Conservation (phyloP, 2,113 vertebrate species). For the Pelecanus crispus region DNA sequence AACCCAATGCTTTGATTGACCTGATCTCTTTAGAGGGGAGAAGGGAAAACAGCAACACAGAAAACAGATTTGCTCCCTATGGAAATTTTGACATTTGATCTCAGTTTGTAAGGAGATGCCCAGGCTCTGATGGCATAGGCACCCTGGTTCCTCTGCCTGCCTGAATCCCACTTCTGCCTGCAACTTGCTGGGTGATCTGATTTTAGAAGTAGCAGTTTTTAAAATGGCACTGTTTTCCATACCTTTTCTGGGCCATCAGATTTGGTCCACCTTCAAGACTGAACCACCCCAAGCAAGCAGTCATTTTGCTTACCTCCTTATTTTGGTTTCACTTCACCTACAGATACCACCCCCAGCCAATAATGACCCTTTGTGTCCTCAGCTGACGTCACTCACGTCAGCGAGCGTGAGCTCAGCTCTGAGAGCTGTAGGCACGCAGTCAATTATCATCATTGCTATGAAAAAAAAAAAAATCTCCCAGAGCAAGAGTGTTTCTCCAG, state of each 20-base stretch:
- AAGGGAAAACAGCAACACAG: neutral
- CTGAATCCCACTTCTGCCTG: neutral
- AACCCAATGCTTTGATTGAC: neutral
- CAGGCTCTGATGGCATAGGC: neutral
- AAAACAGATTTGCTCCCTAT: neutral
- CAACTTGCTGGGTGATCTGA: neutral
- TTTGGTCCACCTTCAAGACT: neutral
- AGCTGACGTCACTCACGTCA: rapidly evolving
- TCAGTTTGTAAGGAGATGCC: neutral
- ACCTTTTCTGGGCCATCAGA: neutral
- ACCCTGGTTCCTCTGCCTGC: rapidly evolving
- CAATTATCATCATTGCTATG: neutral
- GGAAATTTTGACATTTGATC: neutral
- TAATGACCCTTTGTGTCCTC: neutral
- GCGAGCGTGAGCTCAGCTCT: neutral
- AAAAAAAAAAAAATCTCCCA: neutral
- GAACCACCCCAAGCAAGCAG: neutral
- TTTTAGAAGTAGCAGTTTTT: neutral
- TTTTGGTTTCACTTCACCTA: neutral
- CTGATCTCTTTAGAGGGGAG: neutral
- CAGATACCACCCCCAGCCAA: neutral
- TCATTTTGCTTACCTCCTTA: neutral
- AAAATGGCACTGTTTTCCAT: neutral
- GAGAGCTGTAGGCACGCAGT: neutral
- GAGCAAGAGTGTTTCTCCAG: neutral